A percentile compares a stretch with the other conserved stretches of the same genome.
Evolutionary conservation across 2,888 invertebrate genomes (phyloP).

Genomic region (Nephrotoma flavescens): DNA sequence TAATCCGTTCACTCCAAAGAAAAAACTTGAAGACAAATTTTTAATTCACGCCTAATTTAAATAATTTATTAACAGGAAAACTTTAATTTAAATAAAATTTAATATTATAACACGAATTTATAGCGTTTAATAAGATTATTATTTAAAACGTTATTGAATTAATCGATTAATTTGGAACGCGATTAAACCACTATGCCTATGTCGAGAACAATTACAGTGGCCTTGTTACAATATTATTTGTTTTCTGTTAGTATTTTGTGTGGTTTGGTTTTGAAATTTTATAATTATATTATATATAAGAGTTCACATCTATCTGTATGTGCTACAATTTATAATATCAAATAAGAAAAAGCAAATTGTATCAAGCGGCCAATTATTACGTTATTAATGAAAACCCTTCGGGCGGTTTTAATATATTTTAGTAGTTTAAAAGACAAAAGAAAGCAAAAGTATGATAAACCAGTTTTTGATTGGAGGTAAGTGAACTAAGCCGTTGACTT

Average conservation of each 20-base stretch:
- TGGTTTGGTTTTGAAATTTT: background rate
- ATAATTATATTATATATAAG: background rate
- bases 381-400: background rate
- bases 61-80: background rate
- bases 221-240: background rate
- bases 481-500: background rate
- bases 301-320: background rate
- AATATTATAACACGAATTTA: background rate
- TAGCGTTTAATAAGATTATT: background rate
- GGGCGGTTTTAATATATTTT: background rate
- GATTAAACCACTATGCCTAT: background rate
- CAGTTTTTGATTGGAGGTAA: background rate
- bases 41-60: slow-evolving; percentile 21
- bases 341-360: background rate
- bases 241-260: background rate
- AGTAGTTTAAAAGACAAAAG: background rate
- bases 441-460: background rate
- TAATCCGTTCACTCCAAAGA: slow-evolving; percentile 66
- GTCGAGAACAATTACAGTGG: background rate
- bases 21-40: slow-evolving; percentile 36
- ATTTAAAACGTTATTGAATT: background rate
- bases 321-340: background rate
- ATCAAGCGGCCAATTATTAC: background rate
- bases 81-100: background rate
- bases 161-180: background rate